Evolutionary conservation across 2,797 vertebrate species (phyloP), one percentile per base, ranked within the genome.

Genomic region (Apogon talboti): DNA sequence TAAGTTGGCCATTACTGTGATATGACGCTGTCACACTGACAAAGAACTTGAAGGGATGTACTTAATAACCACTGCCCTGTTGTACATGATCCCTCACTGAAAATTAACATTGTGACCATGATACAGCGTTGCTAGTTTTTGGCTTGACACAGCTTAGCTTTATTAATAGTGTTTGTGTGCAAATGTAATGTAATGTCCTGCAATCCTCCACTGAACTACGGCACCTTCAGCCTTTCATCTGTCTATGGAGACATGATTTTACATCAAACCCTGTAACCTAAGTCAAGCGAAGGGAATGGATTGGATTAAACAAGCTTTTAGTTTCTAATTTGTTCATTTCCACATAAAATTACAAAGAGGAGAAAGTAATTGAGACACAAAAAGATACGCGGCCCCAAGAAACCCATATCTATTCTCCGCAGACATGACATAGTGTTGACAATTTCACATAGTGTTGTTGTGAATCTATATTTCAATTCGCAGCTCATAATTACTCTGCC

Each of bases 401-500:
- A 67, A 77, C n/a, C n/a, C 49, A 48, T 78, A 83, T 87, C 75
- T 74, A 24, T 77, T 81, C 72, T 74, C 66, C 28, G 59, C 80
- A 86, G 85, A 84, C 72, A 43, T 45, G 35, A 30, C 51, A 77
- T 66, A 83, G 74, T 87, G 74, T 79, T 81, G 77, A 79, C 74
- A 62, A 78, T 84, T 81, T 65, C 41, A 78, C 65, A 81, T 78
- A 58, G 66, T 33, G 69, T 73, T 71, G 78, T 84, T 84, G 76
- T 66, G 58, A 76, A 86, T 86, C 83, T 86, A 74, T 74, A 84
- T 86, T 84, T 84, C 85, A 86, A 83, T 86, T 87, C 75, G 80
- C 81, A 77, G 81, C 76, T 81, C 71, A 78, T 89, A 87, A 90
- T 88, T 88, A 84, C 69, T 77, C 62, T 63, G 66, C 45, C 54